Conservation (phyloP, 2,888 invertebrate species). For the Endomychus coccineus region DNA sequence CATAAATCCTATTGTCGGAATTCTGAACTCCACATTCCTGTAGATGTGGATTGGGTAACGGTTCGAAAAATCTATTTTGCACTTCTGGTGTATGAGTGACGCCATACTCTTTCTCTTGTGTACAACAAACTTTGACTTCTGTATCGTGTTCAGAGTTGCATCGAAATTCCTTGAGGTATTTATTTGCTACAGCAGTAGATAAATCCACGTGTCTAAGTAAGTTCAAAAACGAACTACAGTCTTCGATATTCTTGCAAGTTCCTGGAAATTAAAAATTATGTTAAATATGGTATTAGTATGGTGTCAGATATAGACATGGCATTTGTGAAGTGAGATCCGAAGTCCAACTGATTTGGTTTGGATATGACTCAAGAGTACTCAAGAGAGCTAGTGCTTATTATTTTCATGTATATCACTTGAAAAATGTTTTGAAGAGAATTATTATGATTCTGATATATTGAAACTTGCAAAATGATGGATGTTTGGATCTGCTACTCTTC, state of each 20-base stretch:
- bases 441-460: no score
- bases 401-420: no score
- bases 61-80: slow-evolving; percentile 13
- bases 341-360: no score
- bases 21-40: slow-evolving; percentile 50
- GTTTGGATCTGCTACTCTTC: no score
- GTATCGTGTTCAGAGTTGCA: slow-evolving; percentile 22
- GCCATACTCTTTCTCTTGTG: slow-evolving; percentile 12
- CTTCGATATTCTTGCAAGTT: slow-evolving; percentile 22
- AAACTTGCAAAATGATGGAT: no score
- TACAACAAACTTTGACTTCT: slow-evolving; percentile 24
- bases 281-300: no score
- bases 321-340: no score
- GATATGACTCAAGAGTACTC: no score
- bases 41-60: slow-evolving; percentile 15
- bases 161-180: slow-evolving; percentile 21
- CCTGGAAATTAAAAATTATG: slow-evolving; percentile 20
- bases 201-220: slow-evolving; percentile 14
- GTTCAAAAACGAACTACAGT: slow-evolving; percentile 21
- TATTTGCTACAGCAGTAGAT: slow-evolving; percentile 10
- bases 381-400: no score
- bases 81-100: slow-evolving; percentile 7
- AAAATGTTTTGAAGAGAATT: no score
- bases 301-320: no score
- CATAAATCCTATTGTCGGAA: slow-evolving; percentile 53